Evolutionary conservation across 2,888 invertebrate species (phyloP), one percentile per base, ranked within the genome.

Genomic region (Pedicia rivosa): DNA sequence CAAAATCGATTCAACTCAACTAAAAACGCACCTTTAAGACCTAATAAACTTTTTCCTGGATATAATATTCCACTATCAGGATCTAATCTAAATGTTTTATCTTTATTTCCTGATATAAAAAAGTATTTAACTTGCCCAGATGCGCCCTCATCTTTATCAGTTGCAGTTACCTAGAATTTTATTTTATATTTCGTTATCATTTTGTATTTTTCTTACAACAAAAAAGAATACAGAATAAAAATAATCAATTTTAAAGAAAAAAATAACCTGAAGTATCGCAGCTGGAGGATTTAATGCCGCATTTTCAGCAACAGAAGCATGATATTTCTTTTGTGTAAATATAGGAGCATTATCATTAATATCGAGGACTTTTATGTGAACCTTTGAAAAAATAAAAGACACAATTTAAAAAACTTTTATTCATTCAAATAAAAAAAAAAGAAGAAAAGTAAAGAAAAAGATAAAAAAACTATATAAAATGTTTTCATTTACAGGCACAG

Each of bases 311-410:
- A 91, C 80, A 0, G 76, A 79, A 2, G 79, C 76, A 47, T 74
- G 72, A 57, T 88, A 91, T 7, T 71, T 71, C 32, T 72, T 71
- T 46, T 80, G 78, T 0, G 71, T 72, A 57, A 94, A 92, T 30
- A 73, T 63, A 0, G 92, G 92, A 0, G 76, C 63, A 59, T 91
- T 87, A 58, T 92, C 91, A 57, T 92, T 91, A n/a, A 82, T 72
- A 55, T 92, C 91, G 17, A 71, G 53, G 8, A 91, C 67, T 56
- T 74, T 76, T 29, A 88, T 72, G 50, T 78, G 71, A 3, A 87
- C 64, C 76, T 76, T 50, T 31, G 0, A 38, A 46, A 7, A 25
- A 17, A n/a, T n/a, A n/a, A n/a, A n/a, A n/a, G n/a, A n/a, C n/a
- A n/a, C n/a, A n/a, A n/a, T n/a, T n/a, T n/a, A n/a, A 3, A 24